Base-by-base conservation (phyloP, 37 sponge, comb jelly and placozoan genomes). In the Diacarnus erythraeanus region DNA sequence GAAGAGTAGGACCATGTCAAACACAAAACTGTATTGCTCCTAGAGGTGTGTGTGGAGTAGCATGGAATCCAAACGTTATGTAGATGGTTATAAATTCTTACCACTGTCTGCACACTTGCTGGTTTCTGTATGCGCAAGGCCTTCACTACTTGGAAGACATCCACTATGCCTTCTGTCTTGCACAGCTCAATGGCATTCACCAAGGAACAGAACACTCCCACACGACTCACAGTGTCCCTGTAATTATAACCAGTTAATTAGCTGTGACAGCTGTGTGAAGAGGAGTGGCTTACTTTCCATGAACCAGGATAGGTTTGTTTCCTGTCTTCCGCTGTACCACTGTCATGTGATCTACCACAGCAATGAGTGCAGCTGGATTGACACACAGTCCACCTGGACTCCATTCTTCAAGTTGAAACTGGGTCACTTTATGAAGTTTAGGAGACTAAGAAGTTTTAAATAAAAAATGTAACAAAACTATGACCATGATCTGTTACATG, bases 141-240 rank as follows among this genome's bases (percentile, higher is more conserved):
- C 78, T 91, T 91, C 12, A 86, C 83, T 20, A 76, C 64, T 84
- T 91, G 92, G 80, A 91, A 91, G 72, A 91, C 84, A 68, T 91
- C 92, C 69, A 91, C 92, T 72, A 91, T 79, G 54, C 84, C 84
- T 68, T 91, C 92, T 66, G 80, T 43, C 84, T 91, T 91, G 72
- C 83, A 83, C 68, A 81, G 40, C 78, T 91, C 87, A 58, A 86
- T 81, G 61, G 76, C 76, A 29, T 64, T 86, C 66, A 69, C 70
- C 51, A 47, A 47, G 51, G 51, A 47, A 12, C 51, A 47, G 51
- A 47, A 47, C 10, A 47, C 51, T 12, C 51, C 51, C 51, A 47
- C 51, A 47, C 51, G 51, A 47, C 51, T 47, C 51, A 47, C 51
- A 15, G 51, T 47, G 51, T 47, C 51, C 51, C 51, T 47, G 12